Conservation (phyloP, 2,797 vertebrate genomes). For the Typhlichthys eigenmanni region DNA sequence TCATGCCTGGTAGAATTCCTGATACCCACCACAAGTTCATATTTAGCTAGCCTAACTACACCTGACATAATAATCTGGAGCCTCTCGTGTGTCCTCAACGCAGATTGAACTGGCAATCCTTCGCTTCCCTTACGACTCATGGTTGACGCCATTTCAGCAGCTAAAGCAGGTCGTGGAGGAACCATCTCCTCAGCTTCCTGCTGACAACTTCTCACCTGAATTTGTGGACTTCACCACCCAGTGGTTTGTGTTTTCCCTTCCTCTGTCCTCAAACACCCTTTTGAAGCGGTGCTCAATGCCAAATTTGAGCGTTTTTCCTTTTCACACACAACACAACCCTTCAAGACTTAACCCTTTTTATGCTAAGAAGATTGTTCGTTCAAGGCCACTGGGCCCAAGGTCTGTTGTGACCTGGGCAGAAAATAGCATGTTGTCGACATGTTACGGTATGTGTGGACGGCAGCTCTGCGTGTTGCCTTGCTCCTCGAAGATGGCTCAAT, state of each 20-base stretch:
- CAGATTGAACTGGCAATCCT: constrained; percentile 95
- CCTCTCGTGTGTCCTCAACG: background rate
- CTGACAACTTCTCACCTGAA: constrained; percentile 86
- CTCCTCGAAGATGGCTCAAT: background rate
- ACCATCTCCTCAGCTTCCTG: constrained; percentile 89
- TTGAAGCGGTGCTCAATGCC: background rate
- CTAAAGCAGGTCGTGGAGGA: constrained; percentile 98
- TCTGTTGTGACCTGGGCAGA: constrained; percentile 13
- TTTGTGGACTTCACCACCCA: constrained; percentile 94
- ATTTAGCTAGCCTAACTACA: background rate
- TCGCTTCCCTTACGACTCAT: constrained; percentile 92
- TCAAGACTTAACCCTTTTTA: background rate
- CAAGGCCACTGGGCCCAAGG: background rate
- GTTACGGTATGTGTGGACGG: constrained; percentile 5
- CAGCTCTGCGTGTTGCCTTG: background rate
- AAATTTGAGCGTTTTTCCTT: background rate
- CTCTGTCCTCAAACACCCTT: background rate
- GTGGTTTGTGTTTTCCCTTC: constrained; percentile 76
- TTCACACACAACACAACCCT: background rate
- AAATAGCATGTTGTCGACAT: constrained; percentile 1
- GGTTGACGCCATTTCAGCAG: constrained; percentile 97
- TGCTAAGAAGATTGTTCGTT: background rate
- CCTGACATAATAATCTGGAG: background rate
- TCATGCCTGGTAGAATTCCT: too few species aligned
- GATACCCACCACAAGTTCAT: background rate